Evolutionary conservation across 2,888 invertebrate genomes (phyloP).

Genomic region (Nomada hirtipes): DNA sequence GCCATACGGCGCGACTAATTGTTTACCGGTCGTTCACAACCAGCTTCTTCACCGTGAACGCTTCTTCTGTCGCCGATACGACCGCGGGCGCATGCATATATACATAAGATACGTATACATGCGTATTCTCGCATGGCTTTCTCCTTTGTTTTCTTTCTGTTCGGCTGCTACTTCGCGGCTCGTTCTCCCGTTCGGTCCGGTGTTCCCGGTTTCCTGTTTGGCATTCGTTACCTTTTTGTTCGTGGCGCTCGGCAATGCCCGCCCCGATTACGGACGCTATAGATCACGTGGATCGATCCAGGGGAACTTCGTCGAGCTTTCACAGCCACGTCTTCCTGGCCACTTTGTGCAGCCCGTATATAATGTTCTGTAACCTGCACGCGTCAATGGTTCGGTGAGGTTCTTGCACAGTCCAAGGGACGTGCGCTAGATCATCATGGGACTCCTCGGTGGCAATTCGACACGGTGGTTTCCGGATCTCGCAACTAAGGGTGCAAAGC

Average conservation of each 20-base stretch:
- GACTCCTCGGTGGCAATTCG: too few species aligned
- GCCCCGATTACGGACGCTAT: neutral
- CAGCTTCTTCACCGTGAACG: constrained; percentile 61
- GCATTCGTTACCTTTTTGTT: neutral
- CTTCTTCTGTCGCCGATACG: constrained; percentile 57
- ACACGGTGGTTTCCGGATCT: too few species aligned
- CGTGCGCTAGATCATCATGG: too few species aligned
- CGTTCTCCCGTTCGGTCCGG: constrained; percentile 40
- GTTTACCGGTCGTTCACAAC: constrained; percentile 71
- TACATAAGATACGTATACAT: constrained; percentile 41
- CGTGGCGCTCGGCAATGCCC: constrained; percentile 7
- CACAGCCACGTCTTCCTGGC: neutral
- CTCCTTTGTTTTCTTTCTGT: constrained; percentile 50
- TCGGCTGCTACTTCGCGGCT: constrained; percentile 42
- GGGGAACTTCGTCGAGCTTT: neutral
- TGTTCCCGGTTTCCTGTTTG: constrained; percentile 43
- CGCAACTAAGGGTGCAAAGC: neutral
- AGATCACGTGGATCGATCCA: neutral
- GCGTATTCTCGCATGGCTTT: constrained; percentile 59
- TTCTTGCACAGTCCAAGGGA: too few species aligned
- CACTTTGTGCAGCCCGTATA: too few species aligned
- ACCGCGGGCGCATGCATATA: neutral
- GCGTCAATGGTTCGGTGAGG: neutral
- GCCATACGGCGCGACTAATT: constrained; percentile 75
- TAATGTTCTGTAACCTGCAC: neutral